These are phyloP conservation scores for Erebia palarica DNA, from an alignment of 2,888 invertebrate species.

Conservation along the genomic window DNA sequence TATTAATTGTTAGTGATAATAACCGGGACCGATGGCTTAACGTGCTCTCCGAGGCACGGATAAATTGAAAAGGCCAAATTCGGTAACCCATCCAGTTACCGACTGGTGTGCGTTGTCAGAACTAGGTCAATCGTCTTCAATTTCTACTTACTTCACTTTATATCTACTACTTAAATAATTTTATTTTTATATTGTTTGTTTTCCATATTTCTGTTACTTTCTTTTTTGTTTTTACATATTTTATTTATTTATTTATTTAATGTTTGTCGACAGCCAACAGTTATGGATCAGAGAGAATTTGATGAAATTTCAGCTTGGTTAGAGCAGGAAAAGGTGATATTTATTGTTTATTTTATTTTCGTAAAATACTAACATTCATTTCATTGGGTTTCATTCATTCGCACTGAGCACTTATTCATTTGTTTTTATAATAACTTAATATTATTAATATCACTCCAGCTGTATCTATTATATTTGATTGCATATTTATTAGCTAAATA, in stretches of 20 bases:
- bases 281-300: conserved; percentile 91
- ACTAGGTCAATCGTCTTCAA: no score
- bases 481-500: not conserved
- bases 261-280: conserved; percentile 67
- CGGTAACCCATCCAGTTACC: no score
- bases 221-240: conserved; percentile 36
- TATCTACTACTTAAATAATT: no score
- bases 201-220: conserved; percentile 27
- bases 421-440: not conserved
- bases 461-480: not conserved
- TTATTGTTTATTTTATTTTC: conserved; percentile 43
- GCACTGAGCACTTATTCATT: conserved; percentile 4
- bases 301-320: conserved; percentile 98
- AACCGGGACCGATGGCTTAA: no score
- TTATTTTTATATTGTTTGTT: conserved; percentile 23
- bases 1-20: no score
- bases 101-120: no score
- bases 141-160: not conserved
- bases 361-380: not conserved
- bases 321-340: conserved; percentile 87
- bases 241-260: conserved; percentile 36
- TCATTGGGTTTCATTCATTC: not conserved
- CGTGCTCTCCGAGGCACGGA: no score
- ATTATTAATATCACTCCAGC: not conserved
- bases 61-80: no score